A percentile compares a stretch with the other conserved stretches of the same genome.
These are phyloP conservation scores for Nemotelus nigrinus DNA, from an alignment of 2,888 invertebrate species.

Conservation along the genomic window DNA sequence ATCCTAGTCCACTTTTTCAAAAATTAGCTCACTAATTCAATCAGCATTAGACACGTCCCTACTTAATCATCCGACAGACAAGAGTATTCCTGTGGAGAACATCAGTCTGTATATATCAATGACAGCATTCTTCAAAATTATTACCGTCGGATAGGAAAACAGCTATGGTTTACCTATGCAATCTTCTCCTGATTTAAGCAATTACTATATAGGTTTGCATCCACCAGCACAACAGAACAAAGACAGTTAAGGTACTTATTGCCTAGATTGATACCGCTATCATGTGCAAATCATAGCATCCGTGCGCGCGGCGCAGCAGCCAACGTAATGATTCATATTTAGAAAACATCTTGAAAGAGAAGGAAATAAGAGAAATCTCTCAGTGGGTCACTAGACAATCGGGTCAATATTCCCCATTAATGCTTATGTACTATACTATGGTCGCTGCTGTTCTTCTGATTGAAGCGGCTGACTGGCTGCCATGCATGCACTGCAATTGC, in stretches of 20 bases:
- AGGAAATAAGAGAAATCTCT: slow-evolving; percentile 53
- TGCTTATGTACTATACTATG: slow-evolving; percentile 9
- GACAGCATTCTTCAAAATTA: no score
- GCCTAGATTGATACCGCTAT: neutral
- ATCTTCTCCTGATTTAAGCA: no score
- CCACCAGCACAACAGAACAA: no score
- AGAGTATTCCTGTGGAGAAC: no score
- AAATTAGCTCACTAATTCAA: no score
- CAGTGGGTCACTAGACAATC: slow-evolving; percentile 54
- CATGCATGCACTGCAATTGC: neutral
- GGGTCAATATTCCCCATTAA: slow-evolving; percentile 51
- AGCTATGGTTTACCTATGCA: no score
- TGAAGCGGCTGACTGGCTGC: slow-evolving; percentile 8
- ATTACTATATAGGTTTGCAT: no score
- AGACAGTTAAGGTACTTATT: neutral
- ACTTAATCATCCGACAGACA: no score
- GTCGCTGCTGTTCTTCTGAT: neutral
- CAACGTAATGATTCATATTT: slow-evolving; percentile 50
- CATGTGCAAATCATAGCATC: neutral
- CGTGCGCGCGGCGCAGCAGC: slow-evolving; percentile 17
- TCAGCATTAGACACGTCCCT: no score
- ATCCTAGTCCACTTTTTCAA: no score
- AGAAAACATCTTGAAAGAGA: slow-evolving; percentile 53
- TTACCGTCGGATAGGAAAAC: no score
- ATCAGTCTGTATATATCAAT: no score